Evolutionary conservation across 2,113 vertebrate species (phyloP).

Genomic region (Serinus canaria): DNA sequence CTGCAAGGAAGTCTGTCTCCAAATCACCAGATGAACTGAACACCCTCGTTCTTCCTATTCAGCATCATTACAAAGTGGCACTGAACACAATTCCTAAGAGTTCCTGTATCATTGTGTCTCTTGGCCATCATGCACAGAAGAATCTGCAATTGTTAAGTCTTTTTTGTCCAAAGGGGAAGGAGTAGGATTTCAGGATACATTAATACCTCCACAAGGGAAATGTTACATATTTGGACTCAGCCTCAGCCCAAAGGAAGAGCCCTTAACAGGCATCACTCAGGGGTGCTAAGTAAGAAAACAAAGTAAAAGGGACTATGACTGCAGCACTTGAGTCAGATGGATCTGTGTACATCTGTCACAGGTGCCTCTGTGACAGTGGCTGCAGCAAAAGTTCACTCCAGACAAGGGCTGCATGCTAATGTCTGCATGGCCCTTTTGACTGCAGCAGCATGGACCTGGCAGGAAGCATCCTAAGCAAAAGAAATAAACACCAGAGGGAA

Average conservation of each 20-base stretch:
- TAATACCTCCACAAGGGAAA: background rate
- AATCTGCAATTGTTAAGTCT: background rate
- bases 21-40: background rate
- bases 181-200: background rate
- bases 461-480: background rate
- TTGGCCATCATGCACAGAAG: accelerated
- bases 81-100: background rate
- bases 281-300: background rate
- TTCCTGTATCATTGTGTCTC: background rate
- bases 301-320: background rate
- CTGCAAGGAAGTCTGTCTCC: background rate
- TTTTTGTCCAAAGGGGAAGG: background rate
- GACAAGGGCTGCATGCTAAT: background rate
- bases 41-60: background rate
- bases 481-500: background rate
- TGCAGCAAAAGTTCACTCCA: background rate
- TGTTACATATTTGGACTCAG: background rate
- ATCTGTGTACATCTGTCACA: background rate
- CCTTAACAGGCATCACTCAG: background rate
- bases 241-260: background rate
- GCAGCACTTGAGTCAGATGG: background rate
- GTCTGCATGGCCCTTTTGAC: background rate
- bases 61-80: background rate
- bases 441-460: background rate
- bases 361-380: background rate